phyloP scores from a whole-genome alignment of 2,888 invertebrate genomes.

The Hirtodrosophila confusa region DNA sequence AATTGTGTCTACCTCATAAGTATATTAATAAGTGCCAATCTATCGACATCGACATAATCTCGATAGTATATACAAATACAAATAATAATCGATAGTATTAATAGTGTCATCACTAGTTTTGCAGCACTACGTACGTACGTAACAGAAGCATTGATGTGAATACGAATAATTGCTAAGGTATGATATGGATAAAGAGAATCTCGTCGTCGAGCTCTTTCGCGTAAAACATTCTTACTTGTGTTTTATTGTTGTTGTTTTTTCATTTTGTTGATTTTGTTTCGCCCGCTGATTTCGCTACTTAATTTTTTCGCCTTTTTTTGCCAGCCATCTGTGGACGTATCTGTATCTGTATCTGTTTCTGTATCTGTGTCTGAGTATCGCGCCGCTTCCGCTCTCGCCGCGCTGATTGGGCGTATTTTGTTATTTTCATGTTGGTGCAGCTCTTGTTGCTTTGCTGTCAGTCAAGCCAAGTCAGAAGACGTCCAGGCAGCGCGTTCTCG shows the following conservation, averaged over 20 bases:
- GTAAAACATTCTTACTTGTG: not conserved
- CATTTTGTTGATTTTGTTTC: conserved; percentile 37
- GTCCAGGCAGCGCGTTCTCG: conserved; percentile 53
- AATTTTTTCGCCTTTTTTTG: conserved; percentile 64
- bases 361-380: conserved; percentile 37
- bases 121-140: no score
- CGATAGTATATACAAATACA: no score
- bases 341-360: conserved; percentile 20
- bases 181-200: conserved; percentile 10
- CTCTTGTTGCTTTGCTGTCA: conserved; percentile 56
- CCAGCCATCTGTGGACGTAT: conserved; percentile 30
- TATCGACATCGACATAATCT: no score
- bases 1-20: no score
- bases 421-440: conserved; percentile 73
- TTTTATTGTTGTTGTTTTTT: conserved; percentile 9
- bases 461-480: conserved; percentile 63
- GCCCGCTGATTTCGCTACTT: conserved; percentile 79
- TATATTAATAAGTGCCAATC: no score
- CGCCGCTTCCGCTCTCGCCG: conserved; percentile 63
- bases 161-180: no score
- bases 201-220: not conserved
- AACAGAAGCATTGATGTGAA: no score
- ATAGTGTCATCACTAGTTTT: no score
- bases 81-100: no score
- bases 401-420: conserved; percentile 80